Evolutionary conservation across 2,797 vertebrate species (phyloP).

Genomic region (Tamandua tetradactyla): DNA sequence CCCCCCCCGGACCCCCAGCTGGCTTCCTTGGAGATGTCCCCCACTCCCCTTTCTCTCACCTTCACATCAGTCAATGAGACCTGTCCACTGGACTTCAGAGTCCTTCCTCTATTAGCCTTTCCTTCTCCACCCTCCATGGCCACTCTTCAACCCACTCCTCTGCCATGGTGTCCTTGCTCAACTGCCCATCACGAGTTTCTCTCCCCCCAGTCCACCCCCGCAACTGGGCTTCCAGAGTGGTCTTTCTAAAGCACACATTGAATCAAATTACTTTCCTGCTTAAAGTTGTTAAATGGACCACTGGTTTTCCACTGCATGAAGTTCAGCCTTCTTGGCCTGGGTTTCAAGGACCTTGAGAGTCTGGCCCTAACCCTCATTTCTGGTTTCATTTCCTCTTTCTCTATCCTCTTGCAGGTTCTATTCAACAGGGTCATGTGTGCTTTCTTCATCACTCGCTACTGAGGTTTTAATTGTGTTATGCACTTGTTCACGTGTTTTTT

Average conservation of each 20-base stretch:
- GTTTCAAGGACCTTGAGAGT: not conserved
- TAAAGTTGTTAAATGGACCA: slow-evolving; percentile 61
- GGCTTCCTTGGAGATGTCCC: not conserved
- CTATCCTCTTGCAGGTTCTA: not conserved
- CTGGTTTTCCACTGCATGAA: slow-evolving; percentile 31
- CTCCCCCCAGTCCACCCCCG: not conserved
- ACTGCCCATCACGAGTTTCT: not conserved
- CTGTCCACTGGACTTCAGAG: not conserved
- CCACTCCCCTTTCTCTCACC: too few relatives aligned
- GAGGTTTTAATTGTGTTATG: not conserved
- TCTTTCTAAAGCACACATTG: slow-evolving; percentile 25
- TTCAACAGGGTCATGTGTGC: not conserved
- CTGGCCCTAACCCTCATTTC: not conserved
- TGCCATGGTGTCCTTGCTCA: not conserved
- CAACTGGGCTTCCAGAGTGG: not conserved
- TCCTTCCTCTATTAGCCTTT: not conserved
- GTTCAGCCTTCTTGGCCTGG: slow-evolving; percentile 33
- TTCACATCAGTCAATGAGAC: not conserved
- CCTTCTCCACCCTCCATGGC: not conserved
- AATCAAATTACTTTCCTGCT: slow-evolving; percentile 55
- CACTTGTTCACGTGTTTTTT: too few relatives aligned
- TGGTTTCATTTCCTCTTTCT: slow-evolving; percentile 9
- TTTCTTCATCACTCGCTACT: not conserved
- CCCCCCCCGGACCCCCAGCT: not conserved
- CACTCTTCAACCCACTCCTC: too few relatives aligned